Evolutionary conservation across 2,888 invertebrate species (phyloP).

Genomic region (Callinectes sapidus): DNA sequence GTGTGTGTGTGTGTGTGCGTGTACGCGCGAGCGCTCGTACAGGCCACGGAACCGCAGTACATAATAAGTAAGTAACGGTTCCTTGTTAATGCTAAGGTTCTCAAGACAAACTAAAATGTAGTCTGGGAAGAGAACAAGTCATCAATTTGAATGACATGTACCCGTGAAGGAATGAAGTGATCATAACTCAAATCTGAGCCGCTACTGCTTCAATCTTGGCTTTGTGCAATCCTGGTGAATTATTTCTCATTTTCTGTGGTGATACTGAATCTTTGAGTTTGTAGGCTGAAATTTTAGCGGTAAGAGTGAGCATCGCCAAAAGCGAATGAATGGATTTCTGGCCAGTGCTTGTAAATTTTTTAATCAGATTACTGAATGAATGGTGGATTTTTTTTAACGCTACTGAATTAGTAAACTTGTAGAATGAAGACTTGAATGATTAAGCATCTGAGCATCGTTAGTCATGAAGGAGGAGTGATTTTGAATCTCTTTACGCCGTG

Average conservation of each 20-base stretch:
- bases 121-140: not conserved
- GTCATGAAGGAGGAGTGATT: no score
- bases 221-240: not conserved
- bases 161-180: not conserved
- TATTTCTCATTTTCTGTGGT: not conserved
- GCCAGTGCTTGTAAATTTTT: no score
- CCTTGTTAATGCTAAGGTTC: not conserved
- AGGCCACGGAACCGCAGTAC: not conserved
- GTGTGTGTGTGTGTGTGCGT: conserved; percentile 3
- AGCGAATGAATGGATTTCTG: no score
- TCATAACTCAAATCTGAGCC: not conserved
- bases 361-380: no score
- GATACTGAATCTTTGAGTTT: not conserved
- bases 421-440: no score
- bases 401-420: no score
- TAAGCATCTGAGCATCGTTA: no score
- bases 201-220: not conserved
- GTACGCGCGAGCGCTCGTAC: not conserved
- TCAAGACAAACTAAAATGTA: not conserved
- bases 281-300: not conserved
- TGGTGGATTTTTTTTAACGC: no score
- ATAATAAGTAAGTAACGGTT: conserved; percentile 18
- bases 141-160: conserved; percentile 3
- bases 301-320: no score
- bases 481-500: no score